Conservation (phyloP, 1,140 invertebrate species). For the Scaptomyza montana region DNA sequence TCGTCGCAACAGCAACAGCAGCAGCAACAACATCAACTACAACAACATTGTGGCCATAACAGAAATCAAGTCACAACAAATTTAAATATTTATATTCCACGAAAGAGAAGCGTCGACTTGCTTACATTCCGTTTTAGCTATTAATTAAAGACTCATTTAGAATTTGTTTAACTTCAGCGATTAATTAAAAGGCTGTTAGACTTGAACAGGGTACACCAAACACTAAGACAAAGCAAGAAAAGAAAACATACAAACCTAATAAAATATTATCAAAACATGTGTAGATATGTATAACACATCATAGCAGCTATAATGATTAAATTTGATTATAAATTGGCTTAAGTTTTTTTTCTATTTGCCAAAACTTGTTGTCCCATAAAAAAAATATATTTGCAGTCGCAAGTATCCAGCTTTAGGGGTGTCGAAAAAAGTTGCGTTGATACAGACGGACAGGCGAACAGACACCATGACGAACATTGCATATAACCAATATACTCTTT, state of each 20-base stretch:
- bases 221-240: slow-evolving; percentile 18
- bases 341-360: neutral
- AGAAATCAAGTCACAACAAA: slow-evolving; percentile 62
- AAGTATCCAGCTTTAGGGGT: too few species aligned
- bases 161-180: slow-evolving; percentile 68
- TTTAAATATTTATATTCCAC: slow-evolving; percentile 59
- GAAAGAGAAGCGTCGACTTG: slow-evolving; percentile 16
- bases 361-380: slow-evolving; percentile 24
- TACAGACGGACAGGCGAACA: too few species aligned
- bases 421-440: too few species aligned
- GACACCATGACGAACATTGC: too few species aligned
- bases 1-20: slow-evolving; percentile 12
- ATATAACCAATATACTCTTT: too few species aligned
- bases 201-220: slow-evolving; percentile 41
- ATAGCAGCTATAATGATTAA: slow-evolving; percentile 16
- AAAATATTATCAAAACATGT: slow-evolving; percentile 30
- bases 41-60: slow-evolving; percentile 49
- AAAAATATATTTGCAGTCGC: too few species aligned
- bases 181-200: slow-evolving; percentile 74
- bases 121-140: slow-evolving; percentile 59
- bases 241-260: slow-evolving; percentile 8
- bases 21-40: slow-evolving; percentile 6
- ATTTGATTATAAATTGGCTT: slow-evolving; percentile 10
- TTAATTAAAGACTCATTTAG: slow-evolving; percentile 81
- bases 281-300: slow-evolving; percentile 33